Percentiles rank a stretch among this genome's conserved stretches.
These are phyloP conservation scores for Ciconia nigra DNA, from an alignment of 2,797 vertebrate genomes.

Conservation along the genomic window DNA sequence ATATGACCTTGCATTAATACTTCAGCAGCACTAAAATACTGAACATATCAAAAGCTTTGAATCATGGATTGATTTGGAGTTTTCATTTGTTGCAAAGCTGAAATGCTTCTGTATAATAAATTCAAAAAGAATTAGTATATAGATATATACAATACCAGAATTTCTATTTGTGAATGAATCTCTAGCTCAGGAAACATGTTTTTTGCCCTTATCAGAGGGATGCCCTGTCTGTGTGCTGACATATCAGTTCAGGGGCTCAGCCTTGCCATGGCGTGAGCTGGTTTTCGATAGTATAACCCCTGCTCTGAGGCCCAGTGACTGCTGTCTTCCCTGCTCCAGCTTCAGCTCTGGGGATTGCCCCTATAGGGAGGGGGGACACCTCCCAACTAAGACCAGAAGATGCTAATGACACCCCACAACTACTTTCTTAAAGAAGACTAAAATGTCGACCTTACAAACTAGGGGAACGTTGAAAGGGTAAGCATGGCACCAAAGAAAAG, in stretches of 20 bases:
- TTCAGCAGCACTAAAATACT: neutral
- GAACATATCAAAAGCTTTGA: neutral
- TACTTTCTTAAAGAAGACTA: neutral
- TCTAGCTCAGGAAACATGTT: neutral
- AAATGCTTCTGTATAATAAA: neutral
- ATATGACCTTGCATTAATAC: neutral
- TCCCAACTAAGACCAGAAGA: neutral
- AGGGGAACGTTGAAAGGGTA: neutral
- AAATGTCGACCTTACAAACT: neutral
- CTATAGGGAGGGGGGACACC: fast-evolving
- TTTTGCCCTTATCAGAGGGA: neutral
- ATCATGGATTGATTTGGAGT: neutral
- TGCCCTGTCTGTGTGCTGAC: fast-evolving
- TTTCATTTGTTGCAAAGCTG: neutral
- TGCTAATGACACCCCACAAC: neutral
- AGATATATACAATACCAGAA: neutral
- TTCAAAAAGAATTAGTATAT: neutral
- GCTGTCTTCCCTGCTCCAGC: neutral
- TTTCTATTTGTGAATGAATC: neutral
- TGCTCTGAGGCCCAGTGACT: neutral
- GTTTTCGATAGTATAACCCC: neutral
- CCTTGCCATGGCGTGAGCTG: neutral
- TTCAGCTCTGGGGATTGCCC: neutral
- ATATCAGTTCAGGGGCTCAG: neutral
- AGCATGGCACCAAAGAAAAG: neutral